Percentiles rank a stretch among this genome's conserved stretches.
phyloP scores from a whole-genome alignment of 2,113 vertebrate genomes.

The Cercopithecus mona region DNA sequence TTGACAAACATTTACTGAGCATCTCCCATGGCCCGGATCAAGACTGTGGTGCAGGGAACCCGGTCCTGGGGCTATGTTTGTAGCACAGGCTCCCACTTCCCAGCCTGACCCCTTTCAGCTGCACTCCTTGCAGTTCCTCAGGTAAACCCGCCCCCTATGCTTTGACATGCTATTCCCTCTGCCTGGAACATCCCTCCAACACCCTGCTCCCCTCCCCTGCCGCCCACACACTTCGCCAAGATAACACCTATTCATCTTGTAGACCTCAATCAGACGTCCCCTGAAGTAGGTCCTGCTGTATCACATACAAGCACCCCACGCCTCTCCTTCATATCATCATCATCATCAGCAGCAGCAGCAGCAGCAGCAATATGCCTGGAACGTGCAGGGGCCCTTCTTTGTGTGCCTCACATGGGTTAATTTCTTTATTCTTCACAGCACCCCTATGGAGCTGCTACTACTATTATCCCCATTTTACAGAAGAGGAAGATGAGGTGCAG shows the following conservation, averaged over 20 bases:
- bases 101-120: background rate
- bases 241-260: background rate
- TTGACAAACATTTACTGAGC: background rate
- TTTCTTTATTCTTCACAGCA: background rate
- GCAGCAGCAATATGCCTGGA: background rate
- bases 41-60: background rate
- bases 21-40: background rate
- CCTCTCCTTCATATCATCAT: background rate
- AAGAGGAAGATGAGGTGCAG: background rate
- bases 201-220: background rate
- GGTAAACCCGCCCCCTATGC: background rate
- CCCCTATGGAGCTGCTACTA: background rate
- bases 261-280: background rate
- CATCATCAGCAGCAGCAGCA: fast-evolving
- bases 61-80: background rate
- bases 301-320: background rate
- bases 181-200: background rate
- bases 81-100: background rate
- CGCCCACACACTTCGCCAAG: background rate
- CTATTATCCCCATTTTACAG: background rate
- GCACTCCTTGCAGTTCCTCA: background rate
- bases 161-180: background rate
- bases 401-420: background rate
- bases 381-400: background rate
- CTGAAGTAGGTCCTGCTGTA: background rate